Conservation (phyloP, 1,140 invertebrate species). For the Pemphigus obesinymphae region DNA sequence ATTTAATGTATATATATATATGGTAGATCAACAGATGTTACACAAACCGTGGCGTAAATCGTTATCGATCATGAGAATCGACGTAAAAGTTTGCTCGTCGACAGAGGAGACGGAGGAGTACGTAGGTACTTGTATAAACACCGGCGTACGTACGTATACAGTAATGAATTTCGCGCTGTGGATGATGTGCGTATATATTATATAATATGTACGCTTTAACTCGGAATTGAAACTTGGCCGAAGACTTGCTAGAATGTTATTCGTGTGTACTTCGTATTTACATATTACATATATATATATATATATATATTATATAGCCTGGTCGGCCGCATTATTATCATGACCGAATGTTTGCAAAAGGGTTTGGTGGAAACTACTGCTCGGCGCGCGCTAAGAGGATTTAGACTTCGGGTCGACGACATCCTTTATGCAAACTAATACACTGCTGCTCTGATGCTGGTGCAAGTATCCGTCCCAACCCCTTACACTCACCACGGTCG, state of each 20-base stretch:
- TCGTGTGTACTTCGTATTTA: no score
- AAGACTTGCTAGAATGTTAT: no score
- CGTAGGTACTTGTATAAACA: no score
- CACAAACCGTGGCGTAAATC: no score
- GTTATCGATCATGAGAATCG: no score
- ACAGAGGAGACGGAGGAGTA: no score
- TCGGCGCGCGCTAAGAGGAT: neutral
- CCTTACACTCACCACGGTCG: neutral
- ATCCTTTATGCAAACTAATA: slow-evolving; percentile 23
- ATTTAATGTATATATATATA: no score
- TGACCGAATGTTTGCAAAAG: slow-evolving; percentile 11
- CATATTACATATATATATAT: neutral
- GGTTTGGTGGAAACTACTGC: neutral
- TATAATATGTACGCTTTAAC: neutral
- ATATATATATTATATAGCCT: neutral
- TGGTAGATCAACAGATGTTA: no score
- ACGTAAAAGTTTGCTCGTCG: no score
- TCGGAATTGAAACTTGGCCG: neutral
- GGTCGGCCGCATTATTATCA: neutral
- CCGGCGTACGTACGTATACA: neutral
- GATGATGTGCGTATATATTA: neutral
- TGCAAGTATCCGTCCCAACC: no score
- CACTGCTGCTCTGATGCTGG: neutral
- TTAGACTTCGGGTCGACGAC: neutral
- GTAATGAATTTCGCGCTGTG: neutral